Base-by-base conservation (phyloP, 2,888 invertebrate genomes). In the Aproaerema taeniolella region DNA sequence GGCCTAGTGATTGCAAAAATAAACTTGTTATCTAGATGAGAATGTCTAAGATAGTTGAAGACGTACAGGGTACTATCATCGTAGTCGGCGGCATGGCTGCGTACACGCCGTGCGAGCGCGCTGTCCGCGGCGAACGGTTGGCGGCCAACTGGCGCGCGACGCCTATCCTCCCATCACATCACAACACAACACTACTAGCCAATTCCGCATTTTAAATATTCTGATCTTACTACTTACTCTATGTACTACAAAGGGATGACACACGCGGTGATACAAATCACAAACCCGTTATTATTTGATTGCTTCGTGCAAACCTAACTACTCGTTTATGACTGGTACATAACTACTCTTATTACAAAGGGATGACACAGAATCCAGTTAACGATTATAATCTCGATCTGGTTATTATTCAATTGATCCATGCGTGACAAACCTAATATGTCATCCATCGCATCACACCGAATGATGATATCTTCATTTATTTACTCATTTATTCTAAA, bases 11-110 rank as follows among this genome's bases (percentile, higher is more conserved):
- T 35, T 28, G 26, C 24, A 15, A 38, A 38, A 31, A 38, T 30
- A 38, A 38, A 39, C 33, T 29, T 17, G 33, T n/a, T 32, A 26
- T 38, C 8, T 12, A 13, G 29, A 28, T 44, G 50, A 47, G 40
- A 49, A 49, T 54, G 53, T 55, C 61, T 59, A 65, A 53, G 54
- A 55, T 53, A 43, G 41, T 51, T 53, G 46, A 47, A 61, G 63
- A 86, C 86, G 79, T 74, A 85, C 85, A 86, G 67, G 80, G 83
- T 69, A 86, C 85, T 67, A 86, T 77, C 80, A 83, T 85, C 56
- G 86, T 80, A 50, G 85, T 85, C 55, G 86, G 86, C 70, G 86
- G 86, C 86, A 86, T 86, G 74, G 61, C 71, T 76, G 69, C 71
- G 67, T 59, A 55, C 37, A 41, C 32, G 28, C 34, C 59, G 68